Conservation (phyloP, 2,797 vertebrate species). For the Silurus aristotelis region DNA sequence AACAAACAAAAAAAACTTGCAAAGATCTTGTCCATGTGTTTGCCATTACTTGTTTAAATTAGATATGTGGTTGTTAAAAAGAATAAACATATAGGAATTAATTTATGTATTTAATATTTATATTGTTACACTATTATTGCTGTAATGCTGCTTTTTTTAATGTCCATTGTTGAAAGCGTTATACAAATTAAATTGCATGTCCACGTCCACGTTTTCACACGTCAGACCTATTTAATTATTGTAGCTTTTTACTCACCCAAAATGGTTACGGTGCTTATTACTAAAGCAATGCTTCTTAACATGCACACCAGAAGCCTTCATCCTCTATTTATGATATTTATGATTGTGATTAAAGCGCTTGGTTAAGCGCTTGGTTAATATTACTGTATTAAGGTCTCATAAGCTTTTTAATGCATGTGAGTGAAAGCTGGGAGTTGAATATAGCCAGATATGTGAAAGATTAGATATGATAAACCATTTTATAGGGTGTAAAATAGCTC, state of each 20-base stretch:
- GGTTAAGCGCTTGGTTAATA: neutral
- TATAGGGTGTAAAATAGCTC: slow-evolving; percentile 8
- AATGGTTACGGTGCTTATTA: neutral
- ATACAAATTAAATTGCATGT: too few species aligned
- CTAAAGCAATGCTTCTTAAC: neutral
- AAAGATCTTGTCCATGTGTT: neutral
- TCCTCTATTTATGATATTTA: neutral
- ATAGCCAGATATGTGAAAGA: neutral
- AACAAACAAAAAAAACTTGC: neutral
- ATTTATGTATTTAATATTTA: too few species aligned
- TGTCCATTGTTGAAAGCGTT: too few species aligned
- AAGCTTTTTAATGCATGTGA: neutral
- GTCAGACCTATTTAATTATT: neutral
- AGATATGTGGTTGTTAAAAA: neutral
- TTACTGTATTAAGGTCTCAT: neutral
- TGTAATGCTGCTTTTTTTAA: too few species aligned
- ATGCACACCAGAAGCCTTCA: neutral
- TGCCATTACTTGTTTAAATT: neutral
- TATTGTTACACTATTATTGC: too few species aligned
- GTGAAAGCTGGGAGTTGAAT: neutral
- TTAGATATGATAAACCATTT: slow-evolving; percentile 1
- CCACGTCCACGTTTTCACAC: neutral
- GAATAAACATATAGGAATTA: too few species aligned
- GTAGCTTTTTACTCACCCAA: neutral
- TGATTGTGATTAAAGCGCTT: neutral